Conservation (phyloP, 2,797 vertebrate genomes). For the Graptemys geographica region DNA sequence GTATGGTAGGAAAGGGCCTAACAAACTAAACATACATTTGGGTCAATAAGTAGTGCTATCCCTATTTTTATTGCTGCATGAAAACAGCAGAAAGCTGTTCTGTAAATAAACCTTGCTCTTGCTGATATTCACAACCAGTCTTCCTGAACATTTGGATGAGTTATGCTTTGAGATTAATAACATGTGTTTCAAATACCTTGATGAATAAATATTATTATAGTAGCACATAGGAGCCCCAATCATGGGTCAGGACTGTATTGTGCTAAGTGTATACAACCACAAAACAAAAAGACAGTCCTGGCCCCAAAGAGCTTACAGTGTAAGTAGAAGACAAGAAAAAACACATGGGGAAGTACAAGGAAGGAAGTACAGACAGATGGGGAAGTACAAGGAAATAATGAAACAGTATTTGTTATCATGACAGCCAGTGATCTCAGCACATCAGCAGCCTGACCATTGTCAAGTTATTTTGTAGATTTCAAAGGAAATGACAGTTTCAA, state of each 20-base stretch:
- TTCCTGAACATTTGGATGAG: background rate
- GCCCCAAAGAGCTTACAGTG: background rate
- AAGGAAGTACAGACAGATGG: background rate
- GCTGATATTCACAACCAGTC: background rate
- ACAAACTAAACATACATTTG: background rate
- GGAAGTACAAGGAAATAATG: background rate
- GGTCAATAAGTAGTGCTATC: background rate
- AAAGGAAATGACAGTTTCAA: background rate
- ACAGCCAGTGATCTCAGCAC: too few species aligned
- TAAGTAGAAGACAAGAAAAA: background rate
- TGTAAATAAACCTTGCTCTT: background rate
- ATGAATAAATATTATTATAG: background rate
- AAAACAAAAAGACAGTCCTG: background rate
- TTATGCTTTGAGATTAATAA: background rate
- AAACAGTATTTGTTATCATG: background rate
- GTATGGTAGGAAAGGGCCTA: background rate
- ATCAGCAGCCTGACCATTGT: too few species aligned
- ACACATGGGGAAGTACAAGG: background rate
- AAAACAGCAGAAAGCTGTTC: background rate
- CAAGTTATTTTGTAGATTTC: background rate
- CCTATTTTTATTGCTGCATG: background rate
- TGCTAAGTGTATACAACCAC: background rate
- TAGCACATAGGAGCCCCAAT: background rate
- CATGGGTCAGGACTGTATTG: background rate
- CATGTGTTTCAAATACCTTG: background rate